Conservation (phyloP, 2,113 vertebrate genomes). For the Echinops telfairi region DNA sequence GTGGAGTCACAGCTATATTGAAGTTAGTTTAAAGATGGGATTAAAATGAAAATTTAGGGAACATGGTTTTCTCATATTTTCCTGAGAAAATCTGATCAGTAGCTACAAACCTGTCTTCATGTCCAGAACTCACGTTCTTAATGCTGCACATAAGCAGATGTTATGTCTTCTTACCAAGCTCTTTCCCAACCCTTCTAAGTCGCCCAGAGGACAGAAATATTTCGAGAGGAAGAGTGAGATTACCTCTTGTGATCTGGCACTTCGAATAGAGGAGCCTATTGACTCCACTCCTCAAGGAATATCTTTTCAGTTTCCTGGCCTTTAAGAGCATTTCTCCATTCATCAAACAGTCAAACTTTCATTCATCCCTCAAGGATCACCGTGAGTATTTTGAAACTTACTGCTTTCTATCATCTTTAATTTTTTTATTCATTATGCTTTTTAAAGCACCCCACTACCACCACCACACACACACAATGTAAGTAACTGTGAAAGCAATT, state of each 20-base stretch:
- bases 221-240: background rate
- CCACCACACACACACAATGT: too few relatives aligned
- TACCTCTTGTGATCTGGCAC: background rate
- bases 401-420: background rate
- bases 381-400: background rate
- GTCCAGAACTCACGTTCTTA: background rate
- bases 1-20: background rate
- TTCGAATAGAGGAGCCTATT: background rate
- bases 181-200: background rate
- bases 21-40: background rate
- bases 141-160: background rate
- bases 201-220: background rate
- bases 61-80: background rate
- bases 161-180: background rate
- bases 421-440: background rate
- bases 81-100: background rate
- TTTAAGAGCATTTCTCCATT: background rate
- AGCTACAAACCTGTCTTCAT: background rate
- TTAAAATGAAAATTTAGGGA: background rate
- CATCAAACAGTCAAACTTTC: background rate
- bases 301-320: background rate
- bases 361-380: background rate
- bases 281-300: background rate
- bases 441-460: too few relatives aligned
- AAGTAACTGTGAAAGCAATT: background rate